phyloP scores from a whole-genome alignment of 2,113 vertebrate genomes.

The Telmatochromis sp. region DNA sequence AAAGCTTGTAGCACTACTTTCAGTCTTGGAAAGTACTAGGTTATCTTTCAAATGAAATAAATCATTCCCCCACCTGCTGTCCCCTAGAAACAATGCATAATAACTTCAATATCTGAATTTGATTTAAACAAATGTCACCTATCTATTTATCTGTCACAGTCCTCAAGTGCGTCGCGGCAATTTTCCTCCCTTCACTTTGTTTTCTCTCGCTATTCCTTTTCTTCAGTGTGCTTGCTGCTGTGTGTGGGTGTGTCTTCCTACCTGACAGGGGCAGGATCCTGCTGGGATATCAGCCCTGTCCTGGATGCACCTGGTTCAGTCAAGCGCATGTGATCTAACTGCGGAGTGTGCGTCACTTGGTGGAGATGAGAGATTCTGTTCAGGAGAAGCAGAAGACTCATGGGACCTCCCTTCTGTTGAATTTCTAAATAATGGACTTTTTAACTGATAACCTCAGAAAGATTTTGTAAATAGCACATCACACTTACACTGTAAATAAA shows the following conservation, averaged over 20 bases:
- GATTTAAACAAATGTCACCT: accelerated
- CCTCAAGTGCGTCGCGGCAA: accelerated
- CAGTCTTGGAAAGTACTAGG: not conserved
- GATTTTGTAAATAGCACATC: not conserved
- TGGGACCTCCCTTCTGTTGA: not conserved
- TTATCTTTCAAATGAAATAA: not conserved
- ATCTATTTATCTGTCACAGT: not conserved
- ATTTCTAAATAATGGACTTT: not conserved
- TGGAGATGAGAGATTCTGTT: not conserved
- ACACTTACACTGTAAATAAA: accelerated
- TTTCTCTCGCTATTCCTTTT: not conserved
- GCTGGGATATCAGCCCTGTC: not conserved
- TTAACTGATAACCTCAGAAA: not conserved
- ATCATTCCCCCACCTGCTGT: accelerated
- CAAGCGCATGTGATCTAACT: not conserved
- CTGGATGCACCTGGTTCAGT: not conserved
- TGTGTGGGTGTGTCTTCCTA: not conserved
- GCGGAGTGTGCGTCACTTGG: not conserved
- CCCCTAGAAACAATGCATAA: not conserved
- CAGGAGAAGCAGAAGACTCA: accelerated
- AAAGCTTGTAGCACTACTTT: not conserved
- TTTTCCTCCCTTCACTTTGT: not conserved
- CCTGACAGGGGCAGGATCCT: not conserved
- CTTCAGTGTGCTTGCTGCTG: not conserved
- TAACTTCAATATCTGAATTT: accelerated